Evolutionary conservation across 2,888 invertebrate genomes (phyloP).

Genomic region (Octonoba sinensis): DNA sequence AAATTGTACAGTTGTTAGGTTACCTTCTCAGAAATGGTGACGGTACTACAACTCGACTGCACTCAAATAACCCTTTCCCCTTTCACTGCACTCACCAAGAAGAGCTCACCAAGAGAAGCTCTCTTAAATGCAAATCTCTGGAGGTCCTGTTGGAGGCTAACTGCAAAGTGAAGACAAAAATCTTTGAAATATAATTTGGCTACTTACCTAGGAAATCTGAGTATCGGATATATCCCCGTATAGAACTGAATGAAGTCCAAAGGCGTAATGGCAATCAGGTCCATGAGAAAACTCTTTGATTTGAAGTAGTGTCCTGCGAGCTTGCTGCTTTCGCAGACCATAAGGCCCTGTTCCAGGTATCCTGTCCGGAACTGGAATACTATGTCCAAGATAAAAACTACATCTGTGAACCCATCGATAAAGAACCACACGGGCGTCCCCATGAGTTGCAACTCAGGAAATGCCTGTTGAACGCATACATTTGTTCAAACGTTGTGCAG

Average conservation of each 20-base stretch:
- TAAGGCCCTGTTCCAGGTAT: conserved; percentile 92
- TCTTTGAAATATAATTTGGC: not conserved
- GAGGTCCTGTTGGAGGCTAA: too few relatives aligned
- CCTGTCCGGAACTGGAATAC: conserved; percentile 93
- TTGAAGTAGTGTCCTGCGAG: conserved; percentile 89
- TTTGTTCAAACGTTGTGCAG: too few relatives aligned
- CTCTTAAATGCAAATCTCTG: too few relatives aligned
- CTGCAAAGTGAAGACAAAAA: too few relatives aligned
- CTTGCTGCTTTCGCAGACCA: conserved; percentile 92
- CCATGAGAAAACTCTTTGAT: conserved; percentile 86
- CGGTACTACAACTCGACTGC: too few relatives aligned
- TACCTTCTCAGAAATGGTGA: too few relatives aligned
- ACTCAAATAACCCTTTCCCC: too few relatives aligned
- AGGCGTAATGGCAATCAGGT: conserved; percentile 85
- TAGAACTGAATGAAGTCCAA: conserved; percentile 88
- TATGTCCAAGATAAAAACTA: conserved; percentile 89
- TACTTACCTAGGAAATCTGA: conserved; percentile 75
- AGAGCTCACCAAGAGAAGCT: too few relatives aligned
- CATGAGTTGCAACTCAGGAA: conserved; percentile 86
- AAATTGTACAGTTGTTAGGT: too few relatives aligned
- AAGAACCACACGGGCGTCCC: conserved; percentile 83
- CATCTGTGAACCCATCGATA: conserved; percentile 87
- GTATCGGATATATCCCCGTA: conserved; percentile 85
- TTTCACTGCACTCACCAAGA: too few relatives aligned
- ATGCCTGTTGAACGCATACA: conserved; percentile 77